phyloP scores from a whole-genome alignment of 2,113 vertebrate genomes.

The Hemiprocne comata region DNA sequence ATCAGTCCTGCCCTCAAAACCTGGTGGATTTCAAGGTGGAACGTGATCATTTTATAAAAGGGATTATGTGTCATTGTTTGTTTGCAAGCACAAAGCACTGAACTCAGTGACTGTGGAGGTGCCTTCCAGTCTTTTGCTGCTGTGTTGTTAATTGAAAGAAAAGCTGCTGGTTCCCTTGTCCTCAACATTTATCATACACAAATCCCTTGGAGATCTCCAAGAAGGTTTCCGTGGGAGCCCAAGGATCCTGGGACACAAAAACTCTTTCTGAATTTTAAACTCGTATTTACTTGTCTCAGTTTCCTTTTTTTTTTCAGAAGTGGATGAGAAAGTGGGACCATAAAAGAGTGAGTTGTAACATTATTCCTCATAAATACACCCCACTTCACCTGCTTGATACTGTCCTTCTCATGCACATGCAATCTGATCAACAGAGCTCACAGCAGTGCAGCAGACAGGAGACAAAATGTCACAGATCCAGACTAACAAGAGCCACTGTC shows the following conservation, averaged over 20 bases:
- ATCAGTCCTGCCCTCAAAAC: constrained; percentile 45
- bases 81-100: constrained; percentile 8
- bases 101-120: constrained; percentile 20
- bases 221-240: neutral
- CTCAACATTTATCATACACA: constrained; percentile 27
- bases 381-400: neutral
- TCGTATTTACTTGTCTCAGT: neutral
- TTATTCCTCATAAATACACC: neutral
- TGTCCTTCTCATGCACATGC: neutral
- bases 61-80: constrained; percentile 51
- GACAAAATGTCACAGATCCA: neutral
- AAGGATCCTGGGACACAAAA: neutral
- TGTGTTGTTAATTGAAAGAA: constrained; percentile 39
- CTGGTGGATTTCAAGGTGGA: constrained; percentile 37
- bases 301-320: neutral
- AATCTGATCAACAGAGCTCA: neutral
- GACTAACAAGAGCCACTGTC: neutral
- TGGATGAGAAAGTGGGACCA: neutral
- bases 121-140: constrained; percentile 30
- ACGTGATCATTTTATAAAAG: constrained; percentile 58
- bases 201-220: constrained; percentile 11
- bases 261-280: neutral
- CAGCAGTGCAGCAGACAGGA: neutral
- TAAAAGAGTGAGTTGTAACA: neutral
- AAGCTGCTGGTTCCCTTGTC: constrained; percentile 42